These are phyloP conservation scores for Anhinga rufa DNA, from an alignment of 2,113 vertebrate genomes.

Conservation along the genomic window DNA sequence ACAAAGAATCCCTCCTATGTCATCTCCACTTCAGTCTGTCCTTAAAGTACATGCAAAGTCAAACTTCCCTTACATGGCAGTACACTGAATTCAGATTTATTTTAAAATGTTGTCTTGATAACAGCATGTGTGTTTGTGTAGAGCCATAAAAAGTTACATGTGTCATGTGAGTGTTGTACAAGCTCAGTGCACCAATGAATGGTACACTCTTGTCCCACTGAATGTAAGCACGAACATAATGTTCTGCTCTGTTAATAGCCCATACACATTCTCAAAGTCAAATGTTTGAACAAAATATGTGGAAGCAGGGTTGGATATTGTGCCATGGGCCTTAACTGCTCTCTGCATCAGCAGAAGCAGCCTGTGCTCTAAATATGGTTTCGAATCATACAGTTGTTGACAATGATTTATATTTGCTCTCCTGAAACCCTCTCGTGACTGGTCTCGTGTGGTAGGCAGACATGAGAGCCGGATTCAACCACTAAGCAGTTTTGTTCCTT, in stretches of 20 bases:
- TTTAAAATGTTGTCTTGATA: neutral
- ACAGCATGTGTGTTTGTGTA: neutral
- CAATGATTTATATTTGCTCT: accelerated
- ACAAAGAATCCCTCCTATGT: neutral
- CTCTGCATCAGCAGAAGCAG: neutral
- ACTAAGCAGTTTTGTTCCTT: neutral
- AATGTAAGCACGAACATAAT: accelerated
- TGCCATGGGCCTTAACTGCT: accelerated
- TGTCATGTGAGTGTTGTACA: neutral
- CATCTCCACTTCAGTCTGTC: neutral
- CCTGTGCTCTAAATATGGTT: neutral
- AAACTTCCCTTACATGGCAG: neutral
- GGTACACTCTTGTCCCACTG: neutral
- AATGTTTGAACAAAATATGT: neutral
- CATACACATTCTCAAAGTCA: neutral
- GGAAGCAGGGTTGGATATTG: neutral
- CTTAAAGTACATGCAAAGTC: neutral
- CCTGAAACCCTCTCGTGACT: neutral
- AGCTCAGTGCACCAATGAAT: neutral
- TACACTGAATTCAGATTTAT: neutral
- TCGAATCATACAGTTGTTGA: neutral
- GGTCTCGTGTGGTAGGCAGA: neutral
- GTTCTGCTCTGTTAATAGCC: neutral
- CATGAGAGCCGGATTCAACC: accelerated
- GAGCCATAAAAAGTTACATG: neutral